These are phyloP conservation scores for Cyanoderma ruficeps DNA, from an alignment of 2,113 vertebrate genomes.

Conservation along the genomic window DNA sequence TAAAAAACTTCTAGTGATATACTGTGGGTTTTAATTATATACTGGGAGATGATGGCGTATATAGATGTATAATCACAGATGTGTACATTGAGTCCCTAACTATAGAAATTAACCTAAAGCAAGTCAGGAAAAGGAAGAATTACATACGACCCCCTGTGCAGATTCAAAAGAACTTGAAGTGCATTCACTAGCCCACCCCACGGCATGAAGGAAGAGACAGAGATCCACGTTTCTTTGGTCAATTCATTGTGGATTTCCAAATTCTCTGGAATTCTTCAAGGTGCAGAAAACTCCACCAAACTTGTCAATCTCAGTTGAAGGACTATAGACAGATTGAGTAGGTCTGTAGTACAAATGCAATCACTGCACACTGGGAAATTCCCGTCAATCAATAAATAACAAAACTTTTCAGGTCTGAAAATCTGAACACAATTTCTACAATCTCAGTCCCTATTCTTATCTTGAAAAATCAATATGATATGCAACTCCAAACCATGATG, in stretches of 20 bases:
- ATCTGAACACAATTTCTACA: not conserved
- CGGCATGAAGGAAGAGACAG: rapidly evolving
- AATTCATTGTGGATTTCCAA: not conserved
- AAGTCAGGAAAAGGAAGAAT: not conserved
- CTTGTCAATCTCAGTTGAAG: not conserved
- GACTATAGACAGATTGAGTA: not conserved
- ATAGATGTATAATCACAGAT: not conserved
- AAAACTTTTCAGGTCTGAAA: not conserved
- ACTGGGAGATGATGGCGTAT: too few species aligned
- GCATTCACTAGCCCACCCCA: not conserved
- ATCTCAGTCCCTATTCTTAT: not conserved
- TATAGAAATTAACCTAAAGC: not conserved
- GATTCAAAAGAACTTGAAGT: not conserved
- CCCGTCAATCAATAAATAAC: not conserved
- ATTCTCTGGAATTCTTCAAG: not conserved
- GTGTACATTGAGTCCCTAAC: not conserved
- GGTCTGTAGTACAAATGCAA: not conserved
- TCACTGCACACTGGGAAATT: not conserved
- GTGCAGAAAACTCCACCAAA: not conserved
- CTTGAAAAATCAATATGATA: not conserved
- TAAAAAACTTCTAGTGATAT: not conserved
- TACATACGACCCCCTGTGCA: not conserved
- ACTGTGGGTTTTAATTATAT: not conserved
- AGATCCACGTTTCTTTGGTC: not conserved
- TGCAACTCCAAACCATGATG: not conserved